These are phyloP conservation scores for Symphodus melops DNA, from an alignment of 2,113 vertebrate species.

Conservation along the genomic window DNA sequence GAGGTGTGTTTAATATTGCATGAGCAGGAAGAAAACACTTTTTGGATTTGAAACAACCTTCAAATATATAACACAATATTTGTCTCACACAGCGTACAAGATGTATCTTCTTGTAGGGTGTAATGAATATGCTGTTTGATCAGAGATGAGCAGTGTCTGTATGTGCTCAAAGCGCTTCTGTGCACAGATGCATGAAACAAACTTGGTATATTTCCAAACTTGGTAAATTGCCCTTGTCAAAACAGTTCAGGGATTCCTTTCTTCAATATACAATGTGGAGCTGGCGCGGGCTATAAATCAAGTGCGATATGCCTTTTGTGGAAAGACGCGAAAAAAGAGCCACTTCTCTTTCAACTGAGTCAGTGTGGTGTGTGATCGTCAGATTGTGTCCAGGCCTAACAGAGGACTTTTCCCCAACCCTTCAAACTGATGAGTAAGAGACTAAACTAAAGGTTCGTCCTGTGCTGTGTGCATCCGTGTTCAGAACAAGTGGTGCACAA, in stretches of 20 bases:
- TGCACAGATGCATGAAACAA: constrained; percentile 51
- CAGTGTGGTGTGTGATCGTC: constrained; percentile 41
- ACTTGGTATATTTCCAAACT: constrained; percentile 60
- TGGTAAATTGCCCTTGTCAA: constrained; percentile 74
- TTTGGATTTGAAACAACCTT: constrained; percentile 32
- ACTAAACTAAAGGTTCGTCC: constrained; percentile 32
- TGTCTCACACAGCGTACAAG: constrained; percentile 6
- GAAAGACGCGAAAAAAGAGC: background rate
- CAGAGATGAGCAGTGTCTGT: constrained; percentile 20
- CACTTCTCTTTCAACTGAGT: constrained; percentile 47
- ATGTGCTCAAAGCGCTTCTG: background rate
- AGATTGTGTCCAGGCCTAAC: constrained; percentile 47
- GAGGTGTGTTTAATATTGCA: constrained; percentile 58
- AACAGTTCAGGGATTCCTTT: constrained; percentile 71
- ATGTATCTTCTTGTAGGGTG: constrained; percentile 18
- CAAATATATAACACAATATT: constrained; percentile 19
- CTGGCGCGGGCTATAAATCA: constrained; percentile 66
- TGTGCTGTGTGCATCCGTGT: constrained; percentile 42
- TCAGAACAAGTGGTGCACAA: constrained; percentile 43
- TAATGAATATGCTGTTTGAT: constrained; percentile 59
- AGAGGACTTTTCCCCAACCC: constrained; percentile 43
- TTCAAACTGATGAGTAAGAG: constrained; percentile 59
- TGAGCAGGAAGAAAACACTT: constrained; percentile 44
- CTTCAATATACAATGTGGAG: constrained; percentile 57
- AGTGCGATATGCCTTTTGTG: constrained; percentile 22